Percentiles rank a stretch among this genome's conserved stretches.
phyloP scores from a whole-genome alignment of 2,113 vertebrate genomes.

The Smithornis capensis region DNA sequence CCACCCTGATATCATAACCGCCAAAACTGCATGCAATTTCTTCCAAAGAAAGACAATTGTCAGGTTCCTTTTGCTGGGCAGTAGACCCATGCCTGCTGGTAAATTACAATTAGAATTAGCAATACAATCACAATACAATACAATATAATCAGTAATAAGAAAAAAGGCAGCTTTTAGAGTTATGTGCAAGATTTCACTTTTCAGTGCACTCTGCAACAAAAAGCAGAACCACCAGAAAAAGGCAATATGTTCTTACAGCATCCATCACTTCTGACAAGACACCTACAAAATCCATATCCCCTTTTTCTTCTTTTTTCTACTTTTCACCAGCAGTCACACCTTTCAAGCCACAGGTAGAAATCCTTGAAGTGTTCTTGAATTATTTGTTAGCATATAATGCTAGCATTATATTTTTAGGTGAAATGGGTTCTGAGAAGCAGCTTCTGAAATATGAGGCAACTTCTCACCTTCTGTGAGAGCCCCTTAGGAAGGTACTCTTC shows the following conservation, averaged over 20 bases:
- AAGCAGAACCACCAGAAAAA: background rate
- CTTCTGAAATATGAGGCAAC: background rate
- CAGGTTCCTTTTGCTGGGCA: background rate
- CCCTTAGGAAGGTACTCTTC: background rate
- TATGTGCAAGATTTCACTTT: background rate
- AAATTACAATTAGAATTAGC: no score
- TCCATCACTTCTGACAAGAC: background rate
- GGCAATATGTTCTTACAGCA: background rate
- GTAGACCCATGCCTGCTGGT: background rate
- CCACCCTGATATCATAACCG: background rate
- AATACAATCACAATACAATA: no score
- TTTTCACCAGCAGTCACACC: background rate
- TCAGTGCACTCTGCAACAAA: background rate
- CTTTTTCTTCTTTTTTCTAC: background rate
- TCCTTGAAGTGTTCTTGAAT: background rate
- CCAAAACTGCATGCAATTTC: background rate
- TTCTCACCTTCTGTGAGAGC: background rate
- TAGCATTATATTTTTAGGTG: background rate
- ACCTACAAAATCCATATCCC: background rate
- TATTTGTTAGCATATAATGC: background rate
- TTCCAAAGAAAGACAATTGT: background rate
- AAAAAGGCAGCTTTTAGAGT: background rate
- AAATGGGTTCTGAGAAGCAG: background rate
- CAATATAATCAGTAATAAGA: background rate
- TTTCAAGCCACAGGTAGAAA: background rate